A percentile compares a stretch with the other conserved stretches of the same genome.
phyloP scores from a whole-genome alignment of 1,140 invertebrate species.

The Episyrphus balteatus region DNA sequence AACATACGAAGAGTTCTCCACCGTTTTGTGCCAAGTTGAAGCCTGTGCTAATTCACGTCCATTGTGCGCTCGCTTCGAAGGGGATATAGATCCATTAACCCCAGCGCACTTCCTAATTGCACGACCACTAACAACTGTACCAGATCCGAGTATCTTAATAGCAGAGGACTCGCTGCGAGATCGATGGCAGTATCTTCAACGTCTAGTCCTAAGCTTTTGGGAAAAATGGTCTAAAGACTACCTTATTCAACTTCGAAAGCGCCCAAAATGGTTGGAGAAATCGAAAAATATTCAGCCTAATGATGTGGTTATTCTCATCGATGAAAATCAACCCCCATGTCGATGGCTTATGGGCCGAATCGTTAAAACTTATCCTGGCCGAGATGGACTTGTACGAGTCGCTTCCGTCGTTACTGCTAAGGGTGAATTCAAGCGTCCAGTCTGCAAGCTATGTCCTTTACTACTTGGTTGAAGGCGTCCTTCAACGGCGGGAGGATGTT shows the following conservation, averaged over 20 bases:
- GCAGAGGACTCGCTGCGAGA: not conserved
- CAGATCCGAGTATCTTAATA: not conserved
- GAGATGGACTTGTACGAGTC: no score
- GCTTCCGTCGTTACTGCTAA: no score
- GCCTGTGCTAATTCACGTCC: conserved; percentile 10
- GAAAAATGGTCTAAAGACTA: conserved; percentile 16
- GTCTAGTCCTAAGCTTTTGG: conserved; percentile 15
- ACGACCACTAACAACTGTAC: not conserved
- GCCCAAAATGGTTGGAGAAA: conserved; percentile 18
- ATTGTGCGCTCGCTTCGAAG: conserved; percentile 11
- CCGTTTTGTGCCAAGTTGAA: conserved; percentile 10
- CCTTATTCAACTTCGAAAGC: conserved; percentile 13
- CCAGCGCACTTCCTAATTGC: conserved; percentile 4
- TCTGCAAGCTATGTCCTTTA: no score
- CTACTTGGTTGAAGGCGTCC: no score
- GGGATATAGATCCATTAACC: conserved; percentile 1
- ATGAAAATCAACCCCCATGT: conserved; percentile 21
- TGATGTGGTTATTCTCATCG: conserved; percentile 26
- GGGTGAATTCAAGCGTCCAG: no score
- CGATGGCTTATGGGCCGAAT: conserved; percentile 15
- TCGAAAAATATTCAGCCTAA: conserved; percentile 11
- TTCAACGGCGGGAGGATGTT: no score
- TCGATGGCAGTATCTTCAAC: not conserved
- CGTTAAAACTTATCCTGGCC: not conserved
- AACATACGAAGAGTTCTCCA: no score